Base-by-base conservation (phyloP, 2,113 vertebrate genomes). In the Montifringilla adamsi region DNA sequence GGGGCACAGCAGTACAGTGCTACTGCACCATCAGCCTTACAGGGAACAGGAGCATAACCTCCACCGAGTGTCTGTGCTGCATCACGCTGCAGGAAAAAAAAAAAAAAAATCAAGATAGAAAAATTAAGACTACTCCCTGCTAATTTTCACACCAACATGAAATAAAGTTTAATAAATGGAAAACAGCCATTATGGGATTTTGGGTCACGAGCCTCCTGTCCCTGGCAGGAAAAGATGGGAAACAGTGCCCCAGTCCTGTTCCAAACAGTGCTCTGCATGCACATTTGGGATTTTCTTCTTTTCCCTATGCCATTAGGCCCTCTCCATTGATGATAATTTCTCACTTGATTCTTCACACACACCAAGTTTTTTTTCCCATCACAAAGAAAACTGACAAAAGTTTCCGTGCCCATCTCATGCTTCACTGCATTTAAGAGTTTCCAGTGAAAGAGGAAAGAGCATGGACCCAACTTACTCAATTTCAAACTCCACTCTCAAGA, bases 131-230 rank as follows among this genome's bases (percentile, higher is more conserved):
- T 33, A 26, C 5, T 37, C 23, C 55, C 11, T 35, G 27, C 11
- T 69, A 24, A 50, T 55, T 79, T 60, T 73, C 60, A 46, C 59
- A 64, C 3, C 33, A 59, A 46, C 17, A 31, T 23, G 15, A 80
- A 81, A 55, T 64, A 10, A 31, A 52, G 19, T n/a, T 64, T 35
- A 77, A 35, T 9, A 55, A 37, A 50, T 49, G 4, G 8, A 69
- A 26, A 68, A 28, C 2, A 19, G 28, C 10, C n/a, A 44, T 74
- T 70, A 67, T 1, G 0, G 8, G 9, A 44, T 70, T 64, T 22
- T 20, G 11, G 28, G 33, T 59, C 30, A 47, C 0, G 0, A 77
- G 8, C 11, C 13, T 59, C 47, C 23, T 52, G 27, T 31, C 3
- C 4, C 11, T 24, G 9, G 7, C n/a, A 56, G 17, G 14, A 5